Evolutionary conservation across 2,888 invertebrate species (phyloP), one percentile per base, ranked within the genome.

Genomic region (Stenotaenia linearis): DNA sequence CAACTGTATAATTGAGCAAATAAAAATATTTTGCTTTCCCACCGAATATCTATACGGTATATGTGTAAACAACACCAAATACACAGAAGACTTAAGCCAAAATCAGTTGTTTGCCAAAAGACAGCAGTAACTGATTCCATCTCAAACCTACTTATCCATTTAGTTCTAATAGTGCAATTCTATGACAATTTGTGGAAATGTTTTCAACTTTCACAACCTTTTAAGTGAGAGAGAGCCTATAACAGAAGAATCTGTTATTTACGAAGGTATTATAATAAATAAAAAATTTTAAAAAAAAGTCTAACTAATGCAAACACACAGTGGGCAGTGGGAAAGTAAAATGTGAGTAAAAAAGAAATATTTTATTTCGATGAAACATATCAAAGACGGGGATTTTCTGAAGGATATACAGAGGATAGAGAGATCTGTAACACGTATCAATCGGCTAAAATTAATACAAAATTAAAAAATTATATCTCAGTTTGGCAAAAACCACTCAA

Each of bases 61-160:
- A 69, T 28, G 69, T 69, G 28, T 69, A 12, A 25, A 69, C 69
- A 69, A 69, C 69, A 69, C 69, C 69, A 69, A 69, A 69, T 69
- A 69, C 69, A 69, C 69, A 69, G 69, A 69, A 69, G 69, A 69
- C 69, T 69, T 69, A 69, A 69, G 69, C 69, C 69, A 69, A 69
- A 69, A 69, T 69, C 69, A 69, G 69, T 69, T 69, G 28, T 50
- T 50, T 50, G 28, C 25, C 69, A 69, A 28, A 10, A 28, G 25
- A 69, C 10, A 28, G 69, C 69, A 28, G 15, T 15, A 69, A 69
- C 69, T 69, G 69, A 69, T 69, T 69, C 15, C 69, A 69, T 25
- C 69, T 69, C 69, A 69, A 69, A 25, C 69, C 69, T 69, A 69
- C 69, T 28, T 69, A 69, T 69, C 69, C 69, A 69, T 69, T 69